Percentiles rank a stretch among this genome's conserved stretches.
These are phyloP conservation scores for Yponomeuta evonymella DNA, from an alignment of 2,888 invertebrate genomes.

Conservation along the genomic window DNA sequence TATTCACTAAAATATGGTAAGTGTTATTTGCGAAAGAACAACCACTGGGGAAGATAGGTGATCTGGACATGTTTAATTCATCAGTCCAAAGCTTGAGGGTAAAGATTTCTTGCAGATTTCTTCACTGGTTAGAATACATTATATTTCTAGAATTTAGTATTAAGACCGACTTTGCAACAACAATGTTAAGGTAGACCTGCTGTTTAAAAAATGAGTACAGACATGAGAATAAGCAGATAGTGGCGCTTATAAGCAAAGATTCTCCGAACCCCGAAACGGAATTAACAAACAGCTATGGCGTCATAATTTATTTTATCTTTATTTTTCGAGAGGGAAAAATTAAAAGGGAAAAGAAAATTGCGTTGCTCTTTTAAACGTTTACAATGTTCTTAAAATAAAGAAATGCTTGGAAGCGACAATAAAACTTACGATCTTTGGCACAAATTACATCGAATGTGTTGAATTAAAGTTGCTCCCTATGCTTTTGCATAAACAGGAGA, in stretches of 20 bases:
- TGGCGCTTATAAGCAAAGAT: too few species aligned
- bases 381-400: not conserved
- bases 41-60: too few species aligned
- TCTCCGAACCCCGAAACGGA: not conserved
- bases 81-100: too few species aligned
- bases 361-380: not conserved
- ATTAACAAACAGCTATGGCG: not conserved
- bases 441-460: not conserved
- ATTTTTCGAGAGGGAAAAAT: slow-evolving; percentile 7
- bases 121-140: too few species aligned
- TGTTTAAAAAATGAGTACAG: too few species aligned
- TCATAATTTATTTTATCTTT: slow-evolving; percentile 6
- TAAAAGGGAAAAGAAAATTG: not conserved
- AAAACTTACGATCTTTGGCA: slow-evolving; percentile 5
- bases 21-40: too few species aligned
- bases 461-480: not conserved
- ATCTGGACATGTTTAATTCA: too few species aligned
- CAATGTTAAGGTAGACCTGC: too few species aligned
- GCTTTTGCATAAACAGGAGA: not conserved
- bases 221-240: too few species aligned
- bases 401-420: not conserved
- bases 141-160: too few species aligned
- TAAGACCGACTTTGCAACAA: too few species aligned
- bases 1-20: not conserved
- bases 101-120: too few species aligned